These are phyloP conservation scores for Elysia chlorotica DNA, from an alignment of 1,140 invertebrate genomes.

Conservation along the genomic window DNA sequence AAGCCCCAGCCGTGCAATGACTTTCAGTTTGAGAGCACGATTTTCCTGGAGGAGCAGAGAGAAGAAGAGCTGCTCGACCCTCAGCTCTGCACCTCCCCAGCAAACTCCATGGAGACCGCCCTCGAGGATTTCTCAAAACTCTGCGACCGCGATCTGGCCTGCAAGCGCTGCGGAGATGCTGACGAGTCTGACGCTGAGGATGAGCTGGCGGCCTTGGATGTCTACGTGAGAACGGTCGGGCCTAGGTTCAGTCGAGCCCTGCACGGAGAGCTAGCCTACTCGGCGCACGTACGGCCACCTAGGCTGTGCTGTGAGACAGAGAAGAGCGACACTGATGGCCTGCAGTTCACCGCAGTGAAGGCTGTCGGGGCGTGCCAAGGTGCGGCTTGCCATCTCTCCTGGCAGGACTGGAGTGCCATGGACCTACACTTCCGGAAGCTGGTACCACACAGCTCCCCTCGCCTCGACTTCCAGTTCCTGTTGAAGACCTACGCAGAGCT, in stretches of 20 bases:
- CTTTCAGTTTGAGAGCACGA: too few species aligned
- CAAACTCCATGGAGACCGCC: neutral
- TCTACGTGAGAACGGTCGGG: too few species aligned
- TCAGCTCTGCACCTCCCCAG: neutral
- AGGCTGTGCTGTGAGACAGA: too few species aligned
- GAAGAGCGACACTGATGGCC: too few species aligned
- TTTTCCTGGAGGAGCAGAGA: too few species aligned
- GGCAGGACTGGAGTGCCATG: neutral
- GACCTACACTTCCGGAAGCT: constrained; percentile 13
- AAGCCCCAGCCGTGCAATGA: too few species aligned
- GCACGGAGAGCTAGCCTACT: constrained; percentile 19
- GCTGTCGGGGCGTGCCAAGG: neutral
- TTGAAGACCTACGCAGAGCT: constrained; percentile 15
- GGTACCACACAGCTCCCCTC: constrained; percentile 12
- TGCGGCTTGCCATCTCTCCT: constrained; percentile 2
- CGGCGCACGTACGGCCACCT: neutral
- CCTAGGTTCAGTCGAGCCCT: constrained; percentile 5
- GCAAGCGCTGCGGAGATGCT: neutral
- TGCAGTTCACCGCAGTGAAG: neutral
- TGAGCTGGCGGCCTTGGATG: constrained; percentile 4
- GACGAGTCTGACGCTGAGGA: constrained; percentile 17
- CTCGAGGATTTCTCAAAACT: neutral
- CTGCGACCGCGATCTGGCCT: neutral
- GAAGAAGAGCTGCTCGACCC: neutral
- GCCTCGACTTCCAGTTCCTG: constrained; percentile 19